Conservation (phyloP, 1,140 invertebrate genomes). For the Eupristina koningsbergeri region DNA sequence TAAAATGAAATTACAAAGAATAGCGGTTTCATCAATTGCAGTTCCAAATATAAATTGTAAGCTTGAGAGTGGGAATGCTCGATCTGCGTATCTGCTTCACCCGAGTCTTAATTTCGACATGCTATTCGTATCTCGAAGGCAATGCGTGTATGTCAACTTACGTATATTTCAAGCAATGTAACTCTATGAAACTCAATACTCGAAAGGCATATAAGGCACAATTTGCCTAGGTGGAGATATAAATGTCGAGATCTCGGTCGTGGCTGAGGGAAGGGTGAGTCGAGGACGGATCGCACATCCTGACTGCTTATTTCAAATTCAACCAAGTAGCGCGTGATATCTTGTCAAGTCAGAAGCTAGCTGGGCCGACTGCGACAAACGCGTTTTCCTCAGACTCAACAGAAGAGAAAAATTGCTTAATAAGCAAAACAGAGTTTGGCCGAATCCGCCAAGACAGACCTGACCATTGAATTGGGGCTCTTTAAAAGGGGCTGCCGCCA, state of each 20-base stretch:
- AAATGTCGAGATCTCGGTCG: background rate
- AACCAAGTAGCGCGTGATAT: slow-evolving; percentile 32
- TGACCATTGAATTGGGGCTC: background rate
- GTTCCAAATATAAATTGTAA: background rate
- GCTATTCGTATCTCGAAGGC: background rate
- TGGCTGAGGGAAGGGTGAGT: background rate
- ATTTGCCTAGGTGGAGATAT: background rate
- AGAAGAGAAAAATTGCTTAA: slow-evolving; percentile 25
- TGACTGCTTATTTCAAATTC: slow-evolving; percentile 17
- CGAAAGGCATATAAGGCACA: background rate
- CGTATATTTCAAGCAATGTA: background rate
- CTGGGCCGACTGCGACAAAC: background rate
- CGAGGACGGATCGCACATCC: too few species aligned
- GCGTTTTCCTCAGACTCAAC: background rate
- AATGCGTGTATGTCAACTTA: background rate
- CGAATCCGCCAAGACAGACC: slow-evolving; percentile 30
- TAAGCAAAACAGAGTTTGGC: slow-evolving; percentile 39
- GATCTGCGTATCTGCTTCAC: background rate
- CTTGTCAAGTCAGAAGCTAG: slow-evolving; percentile 40
- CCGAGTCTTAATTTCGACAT: background rate
- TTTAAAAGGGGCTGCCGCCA: background rate
- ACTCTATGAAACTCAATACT: background rate
- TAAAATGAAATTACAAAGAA: background rate
- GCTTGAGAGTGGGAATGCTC: background rate
- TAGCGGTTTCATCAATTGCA: background rate